A percentile compares a stretch with the other conserved stretches of the same genome.
Evolutionary conservation across 2,888 invertebrate species (phyloP).

Genomic region (Hermaeophaga mercurialis): DNA sequence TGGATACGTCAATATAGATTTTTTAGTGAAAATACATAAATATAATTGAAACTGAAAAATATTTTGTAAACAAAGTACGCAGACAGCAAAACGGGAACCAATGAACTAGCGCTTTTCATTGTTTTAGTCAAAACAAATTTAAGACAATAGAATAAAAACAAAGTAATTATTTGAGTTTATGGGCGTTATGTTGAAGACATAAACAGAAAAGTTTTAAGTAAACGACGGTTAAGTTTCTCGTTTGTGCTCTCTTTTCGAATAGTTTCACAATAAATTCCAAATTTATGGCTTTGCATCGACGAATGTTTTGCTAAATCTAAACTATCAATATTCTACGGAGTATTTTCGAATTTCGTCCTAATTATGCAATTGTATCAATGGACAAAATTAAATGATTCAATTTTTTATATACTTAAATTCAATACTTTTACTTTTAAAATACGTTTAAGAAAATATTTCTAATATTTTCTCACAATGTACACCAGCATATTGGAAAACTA

Average conservation of each 20-base stretch:
- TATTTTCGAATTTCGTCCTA: not conserved
- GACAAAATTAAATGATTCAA: too few species aligned
- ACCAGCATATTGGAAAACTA: too few species aligned
- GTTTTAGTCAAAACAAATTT: constrained; percentile 18
- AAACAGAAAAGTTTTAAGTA: constrained; percentile 32
- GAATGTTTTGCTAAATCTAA: constrained; percentile 18
- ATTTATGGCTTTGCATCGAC: constrained; percentile 25
- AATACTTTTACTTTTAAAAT: too few species aligned
- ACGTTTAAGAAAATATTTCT: too few species aligned
- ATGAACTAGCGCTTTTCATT: constrained; percentile 6
- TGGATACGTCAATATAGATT: too few species aligned
- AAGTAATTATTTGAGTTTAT: constrained; percentile 43
- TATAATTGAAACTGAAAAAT: too few species aligned
- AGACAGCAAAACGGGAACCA: not conserved
- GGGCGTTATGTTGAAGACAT: constrained; percentile 29
- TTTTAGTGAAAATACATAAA: too few species aligned
- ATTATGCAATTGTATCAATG: too few species aligned
- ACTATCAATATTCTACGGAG: constrained; percentile 9
- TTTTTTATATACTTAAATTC: too few species aligned
- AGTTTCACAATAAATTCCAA: constrained; percentile 25
- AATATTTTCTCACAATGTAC: too few species aligned
- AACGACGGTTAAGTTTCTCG: constrained; percentile 24
- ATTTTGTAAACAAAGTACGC: too few species aligned
- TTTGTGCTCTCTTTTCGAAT: constrained; percentile 26
- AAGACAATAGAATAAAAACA: constrained; percentile 36